Base-by-base conservation (phyloP, 2,888 invertebrate species). In the Machimus rusticus region DNA sequence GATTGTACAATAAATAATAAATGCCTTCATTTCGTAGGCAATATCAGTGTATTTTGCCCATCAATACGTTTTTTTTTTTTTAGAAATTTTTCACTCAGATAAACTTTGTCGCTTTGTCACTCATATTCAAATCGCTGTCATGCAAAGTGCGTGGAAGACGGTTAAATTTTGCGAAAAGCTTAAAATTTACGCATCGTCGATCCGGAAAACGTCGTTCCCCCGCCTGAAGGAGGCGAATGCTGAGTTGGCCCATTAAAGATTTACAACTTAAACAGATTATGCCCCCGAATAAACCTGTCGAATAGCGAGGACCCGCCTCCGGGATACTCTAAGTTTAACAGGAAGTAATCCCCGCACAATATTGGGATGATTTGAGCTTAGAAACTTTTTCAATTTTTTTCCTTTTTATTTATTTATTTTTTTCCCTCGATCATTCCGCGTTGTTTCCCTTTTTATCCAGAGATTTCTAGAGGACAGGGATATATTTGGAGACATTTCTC, bases 291-390 rank as follows among this genome's bases (percentile, higher is more conserved):
- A 85, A 84, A 85, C 46, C 85, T 74, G 74, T 74, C 85, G 74
- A 74, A 74, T 43, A 19, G 85, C n/a, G 28, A 74, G 74, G 16
- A 19, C 43, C 74, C 34, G 74, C 23, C 46, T 37, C 39, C 34
- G 39, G 43, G 34, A 66, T 84, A 39, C 28, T 85, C 31, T 74
- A 74, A 85, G 74, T 85, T 85, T 74, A 85, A 74, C 74, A 85
- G 43, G 43, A 85, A 85, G 85, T 85, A 85, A 85, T 85, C 85
- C 46, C 66, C 74, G 74, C 43, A 43, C 85, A 85, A 85, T 85
- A 85, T 85, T 74, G 85, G 85, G 85, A 85, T 85, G 74, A 85
- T 85, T 85, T 85, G 74, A 85, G 85, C 85, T 85, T 85, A 85
- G 74, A 85, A 85, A 85, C 74, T 85, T 85, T 85, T 85, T 85